phyloP scores from a whole-genome alignment of 2,888 invertebrate genomes.

The Seladonia tumulorum region DNA sequence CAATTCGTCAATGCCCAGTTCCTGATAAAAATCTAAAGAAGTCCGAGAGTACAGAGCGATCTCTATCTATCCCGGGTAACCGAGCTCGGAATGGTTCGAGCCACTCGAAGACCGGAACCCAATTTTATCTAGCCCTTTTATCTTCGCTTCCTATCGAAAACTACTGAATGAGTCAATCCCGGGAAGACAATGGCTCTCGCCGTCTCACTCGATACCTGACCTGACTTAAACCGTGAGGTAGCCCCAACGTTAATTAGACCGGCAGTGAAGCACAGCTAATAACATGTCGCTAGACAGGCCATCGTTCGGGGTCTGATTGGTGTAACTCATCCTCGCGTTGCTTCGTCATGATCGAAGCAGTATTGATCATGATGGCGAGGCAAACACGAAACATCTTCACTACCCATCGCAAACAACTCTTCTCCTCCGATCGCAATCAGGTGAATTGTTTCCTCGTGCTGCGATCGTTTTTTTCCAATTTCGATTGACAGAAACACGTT shows the following conservation, averaged over 20 bases:
- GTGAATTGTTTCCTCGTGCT: not conserved
- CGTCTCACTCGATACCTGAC: slow-evolving; percentile 62
- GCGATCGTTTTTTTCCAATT: not conserved
- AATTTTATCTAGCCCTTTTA: slow-evolving; percentile 49
- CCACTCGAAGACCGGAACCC: slow-evolving; percentile 25
- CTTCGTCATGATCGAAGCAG: slow-evolving; percentile 59
- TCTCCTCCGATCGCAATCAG: not conserved
- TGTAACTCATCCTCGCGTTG: slow-evolving; percentile 65
- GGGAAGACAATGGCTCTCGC: slow-evolving; percentile 44
- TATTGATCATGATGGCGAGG: slow-evolving; percentile 38
- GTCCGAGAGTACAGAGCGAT: slow-evolving; percentile 11
- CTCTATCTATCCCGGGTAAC: slow-evolving; percentile 41
- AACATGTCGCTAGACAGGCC: slow-evolving; percentile 70
- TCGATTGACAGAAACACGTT: not conserved
- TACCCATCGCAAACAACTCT: not conserved
- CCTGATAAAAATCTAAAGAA: slow-evolving; percentile 25
- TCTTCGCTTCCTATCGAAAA: slow-evolving; percentile 43
- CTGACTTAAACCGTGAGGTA: slow-evolving; percentile 58
- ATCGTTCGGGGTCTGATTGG: slow-evolving; percentile 62
- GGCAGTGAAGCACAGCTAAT: slow-evolving; percentile 70
- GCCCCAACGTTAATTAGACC: slow-evolving; percentile 71
- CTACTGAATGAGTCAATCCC: slow-evolving; percentile 53
- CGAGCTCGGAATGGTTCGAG: slow-evolving; percentile 15
- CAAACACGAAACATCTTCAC: slow-evolving; percentile 29
- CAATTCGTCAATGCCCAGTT: slow-evolving; percentile 28